phyloP scores from a whole-genome alignment of 1,140 invertebrate species.

The Ericerus pela region DNA sequence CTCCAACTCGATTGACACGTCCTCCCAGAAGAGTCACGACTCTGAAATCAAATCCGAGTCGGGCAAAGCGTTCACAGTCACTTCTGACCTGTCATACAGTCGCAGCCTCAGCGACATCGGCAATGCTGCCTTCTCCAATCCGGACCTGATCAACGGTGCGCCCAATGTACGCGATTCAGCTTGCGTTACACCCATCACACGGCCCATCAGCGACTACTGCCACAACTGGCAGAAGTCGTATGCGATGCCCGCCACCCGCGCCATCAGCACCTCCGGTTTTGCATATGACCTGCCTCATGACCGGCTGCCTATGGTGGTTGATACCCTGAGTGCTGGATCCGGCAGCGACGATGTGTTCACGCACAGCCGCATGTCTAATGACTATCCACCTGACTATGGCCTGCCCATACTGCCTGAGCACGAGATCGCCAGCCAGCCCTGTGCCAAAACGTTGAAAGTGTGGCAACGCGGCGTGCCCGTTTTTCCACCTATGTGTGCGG shows the following conservation, averaged over 20 bases:
- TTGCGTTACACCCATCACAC: background rate
- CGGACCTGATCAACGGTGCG: background rate
- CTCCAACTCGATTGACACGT: slow-evolving; percentile 1
- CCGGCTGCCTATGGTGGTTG: slow-evolving; percentile 17
- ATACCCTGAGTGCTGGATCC: slow-evolving; percentile 16
- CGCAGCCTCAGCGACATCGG: slow-evolving; percentile 1
- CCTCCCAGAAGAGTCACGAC: slow-evolving; percentile 4
- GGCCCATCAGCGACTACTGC: slow-evolving; percentile 3
- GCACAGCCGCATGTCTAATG: slow-evolving; percentile 18
- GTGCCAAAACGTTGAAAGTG: slow-evolving; percentile 20
- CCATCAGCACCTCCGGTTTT: slow-evolving; percentile 1
- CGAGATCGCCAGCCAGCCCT: slow-evolving; percentile 5
- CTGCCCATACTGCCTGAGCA: slow-evolving; percentile 24
- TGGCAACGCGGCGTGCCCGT: slow-evolving; percentile 23
- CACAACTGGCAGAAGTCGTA: slow-evolving; percentile 4
- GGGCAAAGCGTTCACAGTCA: slow-evolving; percentile 4
- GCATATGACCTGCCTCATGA: slow-evolving; percentile 11
- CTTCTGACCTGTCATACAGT: background rate
- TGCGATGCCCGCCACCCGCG: background rate
- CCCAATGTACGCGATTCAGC: slow-evolving; percentile 1
- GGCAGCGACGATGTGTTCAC: slow-evolving; percentile 18
- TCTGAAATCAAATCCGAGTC: slow-evolving; percentile 5
- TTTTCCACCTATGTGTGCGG: slow-evolving; percentile 18
- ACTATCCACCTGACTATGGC: slow-evolving; percentile 30
- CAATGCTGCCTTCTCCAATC: slow-evolving; percentile 3